Evolutionary conservation across 2,113 vertebrate genomes (phyloP), one percentile per base, ranked within the genome.

Genomic region (Paradoxurus hermaphroditus): DNA sequence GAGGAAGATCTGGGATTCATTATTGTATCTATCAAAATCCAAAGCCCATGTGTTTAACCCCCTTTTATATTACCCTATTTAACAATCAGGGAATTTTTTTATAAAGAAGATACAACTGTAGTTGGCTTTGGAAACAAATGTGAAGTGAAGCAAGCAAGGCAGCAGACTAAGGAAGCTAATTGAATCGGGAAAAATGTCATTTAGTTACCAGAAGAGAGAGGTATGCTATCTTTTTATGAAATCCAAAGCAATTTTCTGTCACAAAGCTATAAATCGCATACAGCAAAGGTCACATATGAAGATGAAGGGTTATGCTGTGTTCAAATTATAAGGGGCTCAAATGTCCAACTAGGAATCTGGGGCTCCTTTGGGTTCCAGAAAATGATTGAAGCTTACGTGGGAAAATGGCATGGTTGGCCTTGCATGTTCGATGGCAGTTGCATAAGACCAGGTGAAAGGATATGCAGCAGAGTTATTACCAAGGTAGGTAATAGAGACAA

Each of bases 1-100:
- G 21, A 14, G 4, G 34, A 19, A 83, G 16, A 85, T 34, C 2
- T 10, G 59, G 12, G 3, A 34, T 67, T 70, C 36, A 53, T 4
- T 46, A 9, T 46, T 8, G 13, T 39, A 51, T 36, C 14, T 59
- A 15, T 63, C 56, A 78, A 86, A 83, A 90, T 53, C 5, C 15
- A 73, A 87, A 97, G 8, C 5, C 4, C 21, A 29, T 15, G 0
- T 44, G 39, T 77, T 59, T 62, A 86, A 77, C 13, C 21, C 15
- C 91, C 14, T 2, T 68, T 75, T 46, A 27, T 1, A 25, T 23
- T 0, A 4, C 0, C 3, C 4, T 49, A 5, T 6, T 70, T 90
- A 23, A 3, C 13, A 9, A 18, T 34, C 4, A 63, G 7, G 18
- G 12, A 84, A 21, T 1, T 21, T 77, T 79, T 78, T 53, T 51